Percentiles rank a stretch among this genome's conserved stretches.
Conservation (phyloP, 2,113 vertebrate genomes). For the Cyanoderma ruficeps region DNA sequence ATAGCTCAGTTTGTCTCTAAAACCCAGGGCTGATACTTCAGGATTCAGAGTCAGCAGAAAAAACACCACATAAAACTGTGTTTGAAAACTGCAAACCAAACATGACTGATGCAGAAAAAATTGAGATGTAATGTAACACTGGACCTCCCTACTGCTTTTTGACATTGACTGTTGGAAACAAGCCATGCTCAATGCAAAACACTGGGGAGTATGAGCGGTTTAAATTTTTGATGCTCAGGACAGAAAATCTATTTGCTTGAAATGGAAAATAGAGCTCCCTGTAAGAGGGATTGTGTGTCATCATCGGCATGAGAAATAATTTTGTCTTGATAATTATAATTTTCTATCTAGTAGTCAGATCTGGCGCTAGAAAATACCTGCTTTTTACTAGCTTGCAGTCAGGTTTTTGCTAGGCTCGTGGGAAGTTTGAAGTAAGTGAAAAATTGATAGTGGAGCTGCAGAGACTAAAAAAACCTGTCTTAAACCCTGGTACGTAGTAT, state of each 20-base stretch:
- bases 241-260: slow-evolving; percentile 28
- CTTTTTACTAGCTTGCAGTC: background rate
- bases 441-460: background rate
- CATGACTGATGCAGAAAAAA: background rate
- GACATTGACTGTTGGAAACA: background rate
- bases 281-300: background rate
- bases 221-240: background rate
- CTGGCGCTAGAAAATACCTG: background rate
- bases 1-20: background rate
- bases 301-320: background rate
- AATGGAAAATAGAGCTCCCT: background rate
- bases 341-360: background rate
- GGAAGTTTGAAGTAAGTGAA: background rate
- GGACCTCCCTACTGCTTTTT: background rate
- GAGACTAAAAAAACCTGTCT: background rate
- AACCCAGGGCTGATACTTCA: background rate
- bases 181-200: background rate
- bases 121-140: background rate
- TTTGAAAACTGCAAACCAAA: background rate
- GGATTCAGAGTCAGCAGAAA: background rate
- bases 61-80: background rate
- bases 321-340: background rate
- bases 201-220: background rate
- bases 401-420: background rate
- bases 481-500: background rate